Percentiles rank a stretch among this genome's conserved stretches.
These are phyloP conservation scores for Babylonia areolata DNA, from an alignment of 1,140 invertebrate species.

Conservation along the genomic window DNA sequence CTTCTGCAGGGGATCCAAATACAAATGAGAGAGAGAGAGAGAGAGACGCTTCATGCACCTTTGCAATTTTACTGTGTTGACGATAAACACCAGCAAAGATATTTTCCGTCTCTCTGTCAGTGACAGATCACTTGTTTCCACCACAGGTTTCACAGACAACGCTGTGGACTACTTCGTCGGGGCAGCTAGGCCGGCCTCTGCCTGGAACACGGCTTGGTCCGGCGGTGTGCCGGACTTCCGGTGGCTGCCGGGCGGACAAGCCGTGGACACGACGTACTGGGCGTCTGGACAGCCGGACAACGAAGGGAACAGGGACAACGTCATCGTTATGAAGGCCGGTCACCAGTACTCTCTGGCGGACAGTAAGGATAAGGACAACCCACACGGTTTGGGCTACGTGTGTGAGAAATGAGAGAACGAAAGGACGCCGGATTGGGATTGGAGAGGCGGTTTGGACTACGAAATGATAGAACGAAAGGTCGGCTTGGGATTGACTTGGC, in stretches of 20 bases:
- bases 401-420: conserved; percentile 12
- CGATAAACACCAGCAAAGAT: no score
- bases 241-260: not conserved
- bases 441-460: no score
- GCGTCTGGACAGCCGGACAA: not conserved
- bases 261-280: not conserved
- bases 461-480: no score
- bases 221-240: not conserved
- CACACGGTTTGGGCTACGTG: not conserved
- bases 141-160: not conserved
- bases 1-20: no score
- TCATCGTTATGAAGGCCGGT: not conserved
- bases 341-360: not conserved
- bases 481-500: no score
- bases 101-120: no score
- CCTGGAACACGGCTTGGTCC: not conserved
- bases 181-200: not conserved
- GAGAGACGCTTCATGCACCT: no score
- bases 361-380: not conserved
- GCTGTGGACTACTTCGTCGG: not conserved
- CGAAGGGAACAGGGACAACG: not conserved
- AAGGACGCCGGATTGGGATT: no score
- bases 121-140: no score
- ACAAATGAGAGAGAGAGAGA: no score
- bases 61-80: no score